Percentiles rank a stretch among this genome's conserved stretches.
These are phyloP conservation scores for Pogonocichla stellata DNA, from an alignment of 2,113 vertebrate species.

Conservation along the genomic window DNA sequence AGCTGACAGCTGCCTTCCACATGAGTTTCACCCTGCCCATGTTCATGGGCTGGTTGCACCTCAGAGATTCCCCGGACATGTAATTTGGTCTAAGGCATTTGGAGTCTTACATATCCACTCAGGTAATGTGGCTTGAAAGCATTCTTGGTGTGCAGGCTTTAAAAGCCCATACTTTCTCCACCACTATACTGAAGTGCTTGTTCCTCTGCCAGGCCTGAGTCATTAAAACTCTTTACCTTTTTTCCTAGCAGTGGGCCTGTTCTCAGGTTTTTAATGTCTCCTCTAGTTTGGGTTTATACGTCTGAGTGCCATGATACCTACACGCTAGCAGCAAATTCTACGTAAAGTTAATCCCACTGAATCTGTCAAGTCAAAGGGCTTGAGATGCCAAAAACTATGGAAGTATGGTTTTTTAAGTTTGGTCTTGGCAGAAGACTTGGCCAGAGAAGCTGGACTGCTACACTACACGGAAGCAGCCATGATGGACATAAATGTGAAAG, in stretches of 20 bases:
- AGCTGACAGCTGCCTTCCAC: background rate
- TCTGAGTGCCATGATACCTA: background rate
- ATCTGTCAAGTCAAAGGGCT: background rate
- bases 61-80: background rate
- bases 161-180: background rate
- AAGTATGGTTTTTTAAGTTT: background rate
- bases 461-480: background rate
- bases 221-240: background rate
- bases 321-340: background rate
- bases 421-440: background rate
- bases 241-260: background rate
- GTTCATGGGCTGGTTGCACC: background rate
- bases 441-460: background rate
- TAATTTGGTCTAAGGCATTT: background rate
- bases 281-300: background rate
- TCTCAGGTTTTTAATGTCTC: background rate
- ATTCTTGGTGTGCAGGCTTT: background rate
- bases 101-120: background rate
- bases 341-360: background rate
- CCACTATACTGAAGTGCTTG: background rate
- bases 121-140: background rate
- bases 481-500: background rate
- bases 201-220: background rate
- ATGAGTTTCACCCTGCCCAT: background rate
- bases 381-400: background rate